These are phyloP conservation scores for Minunthozetes semirufus DNA, from an alignment of 2,888 invertebrate species.

Conservation along the genomic window DNA sequence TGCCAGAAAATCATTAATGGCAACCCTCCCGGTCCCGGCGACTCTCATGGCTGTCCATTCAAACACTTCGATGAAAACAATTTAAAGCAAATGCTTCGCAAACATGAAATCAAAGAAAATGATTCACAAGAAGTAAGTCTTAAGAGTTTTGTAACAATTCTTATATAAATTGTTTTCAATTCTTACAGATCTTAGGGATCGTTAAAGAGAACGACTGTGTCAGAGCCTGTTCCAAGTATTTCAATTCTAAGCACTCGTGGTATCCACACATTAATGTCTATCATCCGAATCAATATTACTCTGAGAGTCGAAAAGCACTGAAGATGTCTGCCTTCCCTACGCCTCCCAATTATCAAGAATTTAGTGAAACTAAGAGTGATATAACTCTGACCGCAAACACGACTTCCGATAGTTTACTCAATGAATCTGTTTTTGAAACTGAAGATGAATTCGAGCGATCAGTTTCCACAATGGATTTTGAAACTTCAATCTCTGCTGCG, in stretches of 20 bases:
- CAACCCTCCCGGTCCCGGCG: constrained; percentile 61
- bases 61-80: constrained; percentile 66
- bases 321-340: constrained; percentile 37
- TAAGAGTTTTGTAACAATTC: neutral
- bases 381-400: neutral
- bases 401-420: neutral
- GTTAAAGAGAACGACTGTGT: constrained; percentile 7
- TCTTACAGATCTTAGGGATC: constrained; percentile 39
- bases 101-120: constrained; percentile 46
- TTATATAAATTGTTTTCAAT: neutral
- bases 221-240: constrained; percentile 80
- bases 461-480: neutral
- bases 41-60: constrained; percentile 87
- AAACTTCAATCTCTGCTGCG: neutral
- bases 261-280: constrained; percentile 58
- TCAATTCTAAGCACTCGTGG: constrained; percentile 51
- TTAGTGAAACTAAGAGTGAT: neutral
- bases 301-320: constrained; percentile 61
- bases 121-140: constrained; percentile 24
- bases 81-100: constrained; percentile 64
- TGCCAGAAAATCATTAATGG: constrained; percentile 82
- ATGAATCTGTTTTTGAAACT: constrained; percentile 9
- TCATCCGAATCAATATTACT: constrained; percentile 89
- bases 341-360: constrained; percentile 37
- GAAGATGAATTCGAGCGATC: constrained; percentile 19